phyloP scores from a whole-genome alignment of 2,888 invertebrate genomes.

The Bellardia pandia region DNA sequence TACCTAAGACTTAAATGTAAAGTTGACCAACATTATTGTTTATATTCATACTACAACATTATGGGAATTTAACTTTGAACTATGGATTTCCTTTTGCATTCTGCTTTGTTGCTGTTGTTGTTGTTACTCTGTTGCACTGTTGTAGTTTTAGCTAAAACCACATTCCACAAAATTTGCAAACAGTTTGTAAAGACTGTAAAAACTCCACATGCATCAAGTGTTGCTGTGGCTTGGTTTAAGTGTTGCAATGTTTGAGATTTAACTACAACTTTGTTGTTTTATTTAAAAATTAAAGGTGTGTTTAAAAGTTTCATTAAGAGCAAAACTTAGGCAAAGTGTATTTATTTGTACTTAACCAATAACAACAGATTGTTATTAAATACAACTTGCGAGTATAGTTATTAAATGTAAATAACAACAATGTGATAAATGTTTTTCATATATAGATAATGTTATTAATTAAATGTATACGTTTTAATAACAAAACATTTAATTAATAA shows the following conservation, averaged over 20 bases:
- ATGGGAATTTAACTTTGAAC: slow-evolving; percentile 73
- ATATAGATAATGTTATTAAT: too few species aligned
- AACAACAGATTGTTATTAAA: background rate
- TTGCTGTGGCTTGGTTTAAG: slow-evolving; percentile 9
- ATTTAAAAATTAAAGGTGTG: slow-evolving; percentile 49
- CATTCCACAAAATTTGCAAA: slow-evolving; percentile 33
- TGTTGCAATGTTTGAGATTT: slow-evolving; percentile 48
- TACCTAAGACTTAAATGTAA: too few species aligned
- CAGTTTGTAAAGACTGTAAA: too few species aligned
- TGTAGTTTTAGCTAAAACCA: slow-evolving; percentile 32
- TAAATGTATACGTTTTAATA: too few species aligned
- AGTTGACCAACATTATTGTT: slow-evolving; percentile 35
- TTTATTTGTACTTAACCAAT: too few species aligned
- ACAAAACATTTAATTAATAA: too few species aligned
- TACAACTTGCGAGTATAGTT: slow-evolving; percentile 13
- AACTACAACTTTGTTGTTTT: slow-evolving; percentile 12
- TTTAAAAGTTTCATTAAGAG: background rate
- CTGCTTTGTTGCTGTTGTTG: too few species aligned
- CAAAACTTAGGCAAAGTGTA: background rate
- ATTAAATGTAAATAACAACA: slow-evolving; percentile 55
- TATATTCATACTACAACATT: slow-evolving; percentile 21
- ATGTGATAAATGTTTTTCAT: slow-evolving; percentile 4
- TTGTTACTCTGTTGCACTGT: background rate
- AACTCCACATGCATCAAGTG: slow-evolving; percentile 51
- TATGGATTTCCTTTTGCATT: slow-evolving; percentile 57